A percentile compares a stretch with the other conserved stretches of the same genome.
These are phyloP conservation scores for Resseliella maxima DNA, from an alignment of 2,888 invertebrate genomes.

Conservation along the genomic window DNA sequence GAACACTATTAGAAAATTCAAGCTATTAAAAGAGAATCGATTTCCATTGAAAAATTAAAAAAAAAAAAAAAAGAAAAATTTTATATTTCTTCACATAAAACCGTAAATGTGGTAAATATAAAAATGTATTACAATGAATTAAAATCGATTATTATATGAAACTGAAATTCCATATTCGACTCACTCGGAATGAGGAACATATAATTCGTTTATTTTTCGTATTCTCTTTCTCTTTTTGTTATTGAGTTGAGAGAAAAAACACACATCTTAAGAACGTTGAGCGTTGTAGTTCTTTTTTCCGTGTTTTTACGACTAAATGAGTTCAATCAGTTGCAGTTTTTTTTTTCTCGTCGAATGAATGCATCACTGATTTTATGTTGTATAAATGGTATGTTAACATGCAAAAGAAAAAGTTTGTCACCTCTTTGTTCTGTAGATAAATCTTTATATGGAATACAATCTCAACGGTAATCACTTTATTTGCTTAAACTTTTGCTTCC, in stretches of 20 bases:
- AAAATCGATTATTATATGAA: constrained; percentile 18
- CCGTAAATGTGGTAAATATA: background rate
- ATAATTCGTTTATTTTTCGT: background rate
- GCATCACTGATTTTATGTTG: constrained; percentile 16
- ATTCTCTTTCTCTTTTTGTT: background rate
- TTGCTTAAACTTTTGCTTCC: background rate
- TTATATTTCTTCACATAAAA: background rate
- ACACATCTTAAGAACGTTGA: background rate
- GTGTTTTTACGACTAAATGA: background rate
- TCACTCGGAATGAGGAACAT: background rate
- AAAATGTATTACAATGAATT: background rate
- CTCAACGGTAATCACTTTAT: background rate
- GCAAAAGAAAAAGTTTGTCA: background rate
- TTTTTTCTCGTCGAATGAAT: background rate
- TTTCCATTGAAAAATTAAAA: background rate
- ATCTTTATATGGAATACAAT: background rate
- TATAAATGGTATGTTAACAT: background rate
- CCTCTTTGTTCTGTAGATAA: background rate
- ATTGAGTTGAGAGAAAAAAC: background rate
- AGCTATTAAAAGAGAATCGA: background rate
- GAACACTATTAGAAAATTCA: background rate
- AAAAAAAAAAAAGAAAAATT: background rate
- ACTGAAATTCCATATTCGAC: background rate
- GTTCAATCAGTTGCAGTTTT: background rate
- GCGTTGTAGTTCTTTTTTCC: background rate